Conservation (phyloP, 2,113 vertebrate genomes). For the Ctenodactylus gundi region DNA sequence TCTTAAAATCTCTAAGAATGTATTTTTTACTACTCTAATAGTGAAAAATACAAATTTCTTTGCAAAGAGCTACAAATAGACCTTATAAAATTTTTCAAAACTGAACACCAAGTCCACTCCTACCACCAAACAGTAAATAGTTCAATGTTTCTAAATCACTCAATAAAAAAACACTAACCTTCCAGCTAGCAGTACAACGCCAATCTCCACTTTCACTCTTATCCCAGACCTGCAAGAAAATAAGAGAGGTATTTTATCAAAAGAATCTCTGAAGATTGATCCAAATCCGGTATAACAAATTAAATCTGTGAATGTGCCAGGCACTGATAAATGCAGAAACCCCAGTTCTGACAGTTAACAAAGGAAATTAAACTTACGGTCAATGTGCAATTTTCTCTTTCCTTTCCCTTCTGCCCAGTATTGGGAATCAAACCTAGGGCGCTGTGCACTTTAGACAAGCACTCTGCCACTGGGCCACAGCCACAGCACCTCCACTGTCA, state of each 20-base stretch:
- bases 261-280: slow-evolving; percentile 4
- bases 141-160: slow-evolving; percentile 4
- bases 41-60: slow-evolving; percentile 7
- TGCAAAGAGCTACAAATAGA: not conserved
- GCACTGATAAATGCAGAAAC: not conserved
- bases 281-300: no score
- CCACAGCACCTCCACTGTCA: not conserved
- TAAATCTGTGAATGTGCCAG: not conserved
- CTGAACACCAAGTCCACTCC: slow-evolving; percentile 12
- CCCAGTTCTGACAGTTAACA: not conserved
- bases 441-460: not conserved
- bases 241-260: not conserved
- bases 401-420: not conserved
- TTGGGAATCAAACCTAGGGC: not conserved
- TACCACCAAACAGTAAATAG: slow-evolving; percentile 29
- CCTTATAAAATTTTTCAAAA: slow-evolving; percentile 10
- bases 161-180: slow-evolving; percentile 85
- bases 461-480: not conserved
- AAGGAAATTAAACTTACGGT: not conserved
- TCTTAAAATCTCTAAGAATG: slow-evolving; percentile 19
- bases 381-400: not conserved
- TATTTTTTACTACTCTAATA: slow-evolving; percentile 33
- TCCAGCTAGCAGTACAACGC: slow-evolving; percentile 99
- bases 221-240: slow-evolving; percentile 93
- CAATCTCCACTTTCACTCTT: slow-evolving; percentile 97